phyloP scores from a whole-genome alignment of 1,140 invertebrate species.

The Drosophila sechellia region DNA sequence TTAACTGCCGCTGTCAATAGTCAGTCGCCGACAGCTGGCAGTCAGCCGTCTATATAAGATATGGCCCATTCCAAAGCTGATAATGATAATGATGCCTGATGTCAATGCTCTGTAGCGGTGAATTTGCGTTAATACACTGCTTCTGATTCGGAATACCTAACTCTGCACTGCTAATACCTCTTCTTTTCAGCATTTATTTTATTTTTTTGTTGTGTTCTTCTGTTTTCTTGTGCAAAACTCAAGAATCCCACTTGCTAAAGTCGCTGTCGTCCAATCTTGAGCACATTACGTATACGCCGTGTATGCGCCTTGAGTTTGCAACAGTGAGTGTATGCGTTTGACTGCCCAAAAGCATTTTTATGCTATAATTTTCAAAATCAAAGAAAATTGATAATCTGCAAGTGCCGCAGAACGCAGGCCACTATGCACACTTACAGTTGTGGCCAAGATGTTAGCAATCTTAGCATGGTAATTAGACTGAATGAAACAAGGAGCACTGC shows the following conservation, averaged over 20 bases:
- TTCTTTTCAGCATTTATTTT: background rate
- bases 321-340: conserved; percentile 4
- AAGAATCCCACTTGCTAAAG: conserved; percentile 14
- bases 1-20: conserved; percentile 77
- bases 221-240: background rate
- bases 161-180: conserved; percentile 3
- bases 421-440: conserved; percentile 2
- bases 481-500: too few species aligned
- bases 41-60: conserved; percentile 23
- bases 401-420: conserved; percentile 7
- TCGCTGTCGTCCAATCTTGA: conserved; percentile 15
- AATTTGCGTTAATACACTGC: conserved; percentile 49
- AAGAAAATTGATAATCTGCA: conserved; percentile 40
- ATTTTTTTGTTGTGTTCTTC: background rate
- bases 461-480: background rate
- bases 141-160: conserved; percentile 4
- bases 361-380: conserved; percentile 40
- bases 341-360: conserved; percentile 44
- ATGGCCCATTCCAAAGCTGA: conserved; percentile 5
- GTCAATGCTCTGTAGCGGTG: conserved; percentile 79
- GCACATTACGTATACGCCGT: conserved; percentile 70
- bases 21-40: conserved; percentile 36
- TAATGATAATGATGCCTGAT: conserved; percentile 41
- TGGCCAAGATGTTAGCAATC: background rate
- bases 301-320: too few species aligned